Base-by-base conservation (phyloP, 2,797 vertebrate genomes). In the Fratercula arctica region DNA sequence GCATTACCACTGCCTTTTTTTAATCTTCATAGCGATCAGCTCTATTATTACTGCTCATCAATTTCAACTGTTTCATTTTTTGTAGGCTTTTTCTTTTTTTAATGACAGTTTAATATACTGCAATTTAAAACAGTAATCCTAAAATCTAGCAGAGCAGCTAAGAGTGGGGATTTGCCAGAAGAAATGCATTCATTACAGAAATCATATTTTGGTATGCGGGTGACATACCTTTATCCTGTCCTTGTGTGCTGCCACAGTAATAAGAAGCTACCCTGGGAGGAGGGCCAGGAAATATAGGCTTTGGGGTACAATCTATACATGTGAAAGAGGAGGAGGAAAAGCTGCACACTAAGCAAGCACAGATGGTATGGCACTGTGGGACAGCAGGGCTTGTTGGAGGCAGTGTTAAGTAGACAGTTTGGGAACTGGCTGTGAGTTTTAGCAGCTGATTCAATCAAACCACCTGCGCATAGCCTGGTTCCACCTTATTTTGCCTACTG, bases 321-420 rank as follows among this genome's bases (percentile, higher is more conserved):
- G 88, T 37, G 88, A 93, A 85, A 56, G 84, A 94, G 86, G 89
- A 95, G 90, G 83, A 95, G 92, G 88, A 48, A 51, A 94, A 89
- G 81, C 96, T 90, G 92, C 78, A 50, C 73, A 5, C 82, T 46
- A 35, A 85, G 89, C 89, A 95, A 85, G 89, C 92, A 95, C 91
- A 97, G 95, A 94, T 93, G 89, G 89, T 17, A 1, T 11, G 2
- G 96, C 92, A 16, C 87, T 39, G 94, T 50, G 94, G 92, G 94
- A 95, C 91, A 92, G 92, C 89, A 91, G 89, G 53, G 57, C 75
- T 92, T 9, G 75, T 87, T 89, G 96, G 91, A 97, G 91, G 92
- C 94, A 83, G 79, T 33, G 95, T 77, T 96, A 96, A 94, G 82
- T 84, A 97, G 95, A 91, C 96, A 95, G 95, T 92, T 92, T 95